A percentile compares a stretch with the other conserved stretches of the same genome.
Conservation (phyloP, 2,888 invertebrate species). For the Bruchidius siliquastri region DNA sequence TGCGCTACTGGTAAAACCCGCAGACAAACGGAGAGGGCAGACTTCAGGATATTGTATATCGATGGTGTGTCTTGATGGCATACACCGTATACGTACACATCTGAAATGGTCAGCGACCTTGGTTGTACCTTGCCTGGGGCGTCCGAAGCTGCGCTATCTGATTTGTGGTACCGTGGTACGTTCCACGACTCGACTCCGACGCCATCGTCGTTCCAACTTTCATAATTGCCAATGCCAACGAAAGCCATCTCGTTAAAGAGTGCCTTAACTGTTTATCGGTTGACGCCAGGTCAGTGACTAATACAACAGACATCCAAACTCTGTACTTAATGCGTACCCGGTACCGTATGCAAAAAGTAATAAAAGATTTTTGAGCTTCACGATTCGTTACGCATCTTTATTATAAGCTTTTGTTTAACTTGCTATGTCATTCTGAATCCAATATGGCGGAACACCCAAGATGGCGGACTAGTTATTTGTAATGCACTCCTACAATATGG, state of each 20-base stretch:
- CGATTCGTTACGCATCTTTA: background rate
- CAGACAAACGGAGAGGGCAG: background rate
- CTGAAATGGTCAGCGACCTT: slow-evolving; percentile 31
- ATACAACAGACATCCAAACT: background rate
- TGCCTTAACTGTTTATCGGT: background rate
- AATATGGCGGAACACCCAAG: too few species aligned
- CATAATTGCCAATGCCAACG: background rate
- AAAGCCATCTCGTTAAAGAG: slow-evolving; percentile 2
- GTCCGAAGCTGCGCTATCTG: background rate
- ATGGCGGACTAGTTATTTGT: too few species aligned
- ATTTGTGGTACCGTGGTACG: slow-evolving; percentile 6
- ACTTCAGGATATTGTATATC: background rate
- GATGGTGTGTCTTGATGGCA: too few species aligned
- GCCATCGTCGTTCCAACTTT: slow-evolving; percentile 1
- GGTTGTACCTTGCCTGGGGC: slow-evolving; percentile 25
- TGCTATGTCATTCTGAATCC: too few species aligned
- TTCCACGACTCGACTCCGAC: slow-evolving; percentile 3
- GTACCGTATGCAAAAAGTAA: background rate
- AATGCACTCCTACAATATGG: too few species aligned
- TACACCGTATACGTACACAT: background rate
- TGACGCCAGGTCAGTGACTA: background rate
- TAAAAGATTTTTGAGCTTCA: background rate
- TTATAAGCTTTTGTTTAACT: too few species aligned
- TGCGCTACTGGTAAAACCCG: too few species aligned
- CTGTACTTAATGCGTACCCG: background rate